Percentiles rank a stretch among this genome's conserved stretches.
These are phyloP conservation scores for Volucella inflata DNA, from an alignment of 2,888 invertebrate genomes.

Conservation along the genomic window DNA sequence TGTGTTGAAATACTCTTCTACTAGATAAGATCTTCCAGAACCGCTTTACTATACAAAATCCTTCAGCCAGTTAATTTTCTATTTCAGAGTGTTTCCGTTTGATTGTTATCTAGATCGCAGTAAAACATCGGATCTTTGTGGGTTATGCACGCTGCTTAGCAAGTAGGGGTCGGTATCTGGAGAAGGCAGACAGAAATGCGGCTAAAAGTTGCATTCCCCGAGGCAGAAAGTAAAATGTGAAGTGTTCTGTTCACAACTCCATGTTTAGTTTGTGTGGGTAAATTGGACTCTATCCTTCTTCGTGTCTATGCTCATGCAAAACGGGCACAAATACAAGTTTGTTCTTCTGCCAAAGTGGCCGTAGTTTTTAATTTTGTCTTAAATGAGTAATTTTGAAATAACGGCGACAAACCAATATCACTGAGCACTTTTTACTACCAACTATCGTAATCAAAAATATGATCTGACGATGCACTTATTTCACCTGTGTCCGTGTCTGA, in stretches of 20 bases:
- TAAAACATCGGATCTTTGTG: conserved; percentile 45
- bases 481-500: neutral
- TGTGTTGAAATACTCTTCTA: conserved; percentile 19
- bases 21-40: conserved; percentile 57
- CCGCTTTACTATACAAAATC: conserved; percentile 45
- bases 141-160: conserved; percentile 39
- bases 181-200: neutral
- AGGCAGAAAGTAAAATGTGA: conserved; percentile 19
- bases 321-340: too few relatives aligned
- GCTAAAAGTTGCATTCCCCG: conserved; percentile 62
- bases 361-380: too few relatives aligned
- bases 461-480: neutral
- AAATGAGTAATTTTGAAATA: too few relatives aligned
- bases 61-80: conserved; percentile 41
- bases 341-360: too few relatives aligned
- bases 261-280: too few relatives aligned
- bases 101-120: conserved; percentile 57
- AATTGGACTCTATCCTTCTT: too few relatives aligned
- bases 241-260: too few relatives aligned
- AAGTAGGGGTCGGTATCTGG: neutral
- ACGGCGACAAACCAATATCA: too few relatives aligned
- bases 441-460: conserved; percentile 37
- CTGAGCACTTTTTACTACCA: neutral
- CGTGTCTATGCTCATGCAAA: too few relatives aligned
- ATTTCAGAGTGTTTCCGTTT: conserved; percentile 63